Evolutionary conservation across 2,888 invertebrate species (phyloP), one percentile per base, ranked within the genome.

Genomic region (Nephrocerus scutellatus): DNA sequence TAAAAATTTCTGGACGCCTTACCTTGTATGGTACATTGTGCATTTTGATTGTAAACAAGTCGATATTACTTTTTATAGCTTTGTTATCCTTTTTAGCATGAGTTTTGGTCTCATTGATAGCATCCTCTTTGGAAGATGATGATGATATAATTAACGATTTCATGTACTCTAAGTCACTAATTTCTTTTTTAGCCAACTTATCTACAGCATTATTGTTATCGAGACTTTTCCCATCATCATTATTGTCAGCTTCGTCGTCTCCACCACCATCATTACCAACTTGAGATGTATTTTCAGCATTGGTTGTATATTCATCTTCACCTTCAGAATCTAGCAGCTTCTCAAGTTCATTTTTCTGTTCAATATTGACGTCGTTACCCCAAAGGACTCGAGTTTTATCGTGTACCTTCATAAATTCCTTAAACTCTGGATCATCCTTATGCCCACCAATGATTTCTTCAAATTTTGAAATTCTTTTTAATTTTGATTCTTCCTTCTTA

Each of bases 341-440:
- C n/a, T n/a, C n/a, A n/a, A n/a, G n/a, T 1, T 24, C 25, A 6
- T 29, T 39, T 54, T 51, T 43, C 56, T 51, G 23, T 41, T 50
- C 46, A 59, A 51, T 38, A 10, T 48, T 66, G 32, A 64, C 60
- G 54, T 77, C 78, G 57, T 79, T 76, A 14, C 62, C 70, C 78
- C 79, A 79, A 28, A 70, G 60, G 6, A 57, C 58, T 41, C 67
- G 61, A 16, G 71, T 68, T 43, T 76, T 77, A 30, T 80, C 74
- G 63, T 92, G 90, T n/a, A 82, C 79, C 66, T 87, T 80, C 63
- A 95, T 72, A 62, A 91, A 96, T 63, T 95, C 92, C 46, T 77
- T 72, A 71, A 96, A 95, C 32, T 86, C 71, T 18, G 90, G 87
- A 71, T 95, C 92, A 69, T 87, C 80, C 71, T 84, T 84, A 56